Conservation (phyloP, 2,113 vertebrate species). For the Xiphophorus hellerii region DNA sequence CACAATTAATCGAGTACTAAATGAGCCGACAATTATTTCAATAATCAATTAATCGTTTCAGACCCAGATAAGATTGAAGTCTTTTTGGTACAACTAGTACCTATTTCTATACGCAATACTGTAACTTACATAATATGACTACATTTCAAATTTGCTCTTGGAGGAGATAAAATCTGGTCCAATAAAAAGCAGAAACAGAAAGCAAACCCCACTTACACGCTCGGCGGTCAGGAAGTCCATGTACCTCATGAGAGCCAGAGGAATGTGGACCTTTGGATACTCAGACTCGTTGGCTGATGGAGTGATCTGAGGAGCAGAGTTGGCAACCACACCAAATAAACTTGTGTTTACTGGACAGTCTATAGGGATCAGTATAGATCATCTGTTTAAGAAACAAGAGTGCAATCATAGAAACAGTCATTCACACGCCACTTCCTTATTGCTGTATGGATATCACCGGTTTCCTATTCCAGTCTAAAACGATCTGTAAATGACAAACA, state of each 20-base stretch:
- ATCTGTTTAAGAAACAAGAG: background rate
- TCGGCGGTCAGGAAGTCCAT: constrained; percentile 84
- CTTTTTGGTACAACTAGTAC: too few species aligned
- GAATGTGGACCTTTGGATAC: constrained; percentile 82
- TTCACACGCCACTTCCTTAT: constrained; percentile 6
- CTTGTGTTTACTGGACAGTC: background rate
- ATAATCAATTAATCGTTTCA: too few species aligned
- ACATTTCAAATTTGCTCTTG: background rate
- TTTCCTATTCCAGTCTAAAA: too few species aligned
- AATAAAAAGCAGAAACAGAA: background rate
- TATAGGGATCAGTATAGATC: too few species aligned
- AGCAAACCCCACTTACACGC: constrained; percentile 75
- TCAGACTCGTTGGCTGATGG: constrained; percentile 84
- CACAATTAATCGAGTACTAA: too few species aligned
- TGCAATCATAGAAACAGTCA: constrained; percentile 12
- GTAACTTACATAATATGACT: background rate
- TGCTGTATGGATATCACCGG: background rate
- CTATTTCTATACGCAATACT: background rate
- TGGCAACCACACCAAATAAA: background rate
- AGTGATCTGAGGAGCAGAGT: constrained; percentile 72
- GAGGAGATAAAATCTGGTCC: too few species aligned
- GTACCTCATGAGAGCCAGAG: constrained; percentile 86
- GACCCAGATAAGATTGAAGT: background rate
- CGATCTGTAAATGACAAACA: too few species aligned
- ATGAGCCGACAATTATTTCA: too few species aligned